These are phyloP conservation scores for Gambelia wislizenii DNA, from an alignment of 2,797 vertebrate genomes.

Conservation along the genomic window DNA sequence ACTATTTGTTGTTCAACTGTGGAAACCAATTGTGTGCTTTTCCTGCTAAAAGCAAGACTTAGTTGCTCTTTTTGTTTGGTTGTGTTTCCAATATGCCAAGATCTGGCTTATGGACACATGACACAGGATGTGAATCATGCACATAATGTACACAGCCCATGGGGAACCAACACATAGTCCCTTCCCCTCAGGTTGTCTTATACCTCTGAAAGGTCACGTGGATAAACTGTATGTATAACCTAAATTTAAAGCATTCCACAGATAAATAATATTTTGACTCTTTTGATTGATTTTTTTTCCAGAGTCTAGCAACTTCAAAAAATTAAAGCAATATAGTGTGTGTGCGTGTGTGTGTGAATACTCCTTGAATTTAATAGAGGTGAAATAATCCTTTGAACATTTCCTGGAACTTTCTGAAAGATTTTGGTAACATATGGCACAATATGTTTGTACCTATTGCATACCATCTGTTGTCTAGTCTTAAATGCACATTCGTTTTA, in stretches of 20 bases:
- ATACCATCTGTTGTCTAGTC: slow-evolving; percentile 79
- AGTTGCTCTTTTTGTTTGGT: background rate
- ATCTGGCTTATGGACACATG: background rate
- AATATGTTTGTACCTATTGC: slow-evolving; percentile 72
- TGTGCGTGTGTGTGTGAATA: slow-evolving; percentile 54
- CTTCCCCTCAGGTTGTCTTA: background rate
- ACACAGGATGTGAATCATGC: background rate
- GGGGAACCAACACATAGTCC: background rate
- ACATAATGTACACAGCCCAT: background rate
- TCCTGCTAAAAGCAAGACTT: background rate
- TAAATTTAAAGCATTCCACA: background rate
- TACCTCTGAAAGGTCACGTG: background rate
- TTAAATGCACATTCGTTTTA: slow-evolving; percentile 76
- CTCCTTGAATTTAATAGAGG: slow-evolving; percentile 53
- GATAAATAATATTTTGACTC: background rate
- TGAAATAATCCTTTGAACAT: slow-evolving; percentile 43
- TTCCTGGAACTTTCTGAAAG: slow-evolving; percentile 70
- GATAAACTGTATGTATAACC: no score
- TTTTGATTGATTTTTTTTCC: slow-evolving; percentile 21
- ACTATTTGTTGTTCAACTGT: background rate
- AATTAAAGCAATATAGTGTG: background rate
- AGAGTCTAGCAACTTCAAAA: slow-evolving; percentile 27
- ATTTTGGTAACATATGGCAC: slow-evolving; percentile 73
- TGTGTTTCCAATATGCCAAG: background rate
- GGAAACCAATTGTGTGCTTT: background rate